Conservation (phyloP, 1,140 invertebrate species). For the Caenorhabditis tropicalis region DNA sequence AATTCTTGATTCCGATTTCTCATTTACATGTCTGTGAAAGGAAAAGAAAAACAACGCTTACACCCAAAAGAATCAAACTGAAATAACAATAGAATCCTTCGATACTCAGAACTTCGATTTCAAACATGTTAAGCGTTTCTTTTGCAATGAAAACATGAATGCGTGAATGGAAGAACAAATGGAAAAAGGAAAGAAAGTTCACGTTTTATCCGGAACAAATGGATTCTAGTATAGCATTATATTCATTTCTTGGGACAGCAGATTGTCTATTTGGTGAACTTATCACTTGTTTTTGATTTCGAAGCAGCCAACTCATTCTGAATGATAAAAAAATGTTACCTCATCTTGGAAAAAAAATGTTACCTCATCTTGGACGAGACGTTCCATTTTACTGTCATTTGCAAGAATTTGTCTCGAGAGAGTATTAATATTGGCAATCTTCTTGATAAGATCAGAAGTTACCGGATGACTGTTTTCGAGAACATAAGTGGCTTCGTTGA, state of each 20-base stretch:
- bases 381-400: conserved; percentile 15
- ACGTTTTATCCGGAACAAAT: background rate
- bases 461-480: conserved; percentile 3
- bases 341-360: background rate
- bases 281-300: background rate
- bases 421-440: conserved; percentile 37
- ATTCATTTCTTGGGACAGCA: background rate
- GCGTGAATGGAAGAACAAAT: too few relatives aligned
- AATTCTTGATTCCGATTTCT: background rate
- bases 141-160: background rate
- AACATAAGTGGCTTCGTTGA: background rate
- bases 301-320: conserved; percentile 10
- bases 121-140: background rate
- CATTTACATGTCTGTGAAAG: background rate
- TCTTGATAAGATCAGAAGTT: conserved; percentile 6
- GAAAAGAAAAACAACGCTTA: background rate
- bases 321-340: background rate
- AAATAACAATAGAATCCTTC: background rate
- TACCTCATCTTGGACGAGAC: conserved; percentile 20
- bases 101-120: background rate
- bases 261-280: background rate
- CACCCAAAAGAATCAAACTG: background rate
- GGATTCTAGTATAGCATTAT: background rate
- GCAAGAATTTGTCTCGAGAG: conserved; percentile 23
- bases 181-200: background rate